Conservation (phyloP, 2,888 invertebrate genomes). For the Chalcis sispes region DNA sequence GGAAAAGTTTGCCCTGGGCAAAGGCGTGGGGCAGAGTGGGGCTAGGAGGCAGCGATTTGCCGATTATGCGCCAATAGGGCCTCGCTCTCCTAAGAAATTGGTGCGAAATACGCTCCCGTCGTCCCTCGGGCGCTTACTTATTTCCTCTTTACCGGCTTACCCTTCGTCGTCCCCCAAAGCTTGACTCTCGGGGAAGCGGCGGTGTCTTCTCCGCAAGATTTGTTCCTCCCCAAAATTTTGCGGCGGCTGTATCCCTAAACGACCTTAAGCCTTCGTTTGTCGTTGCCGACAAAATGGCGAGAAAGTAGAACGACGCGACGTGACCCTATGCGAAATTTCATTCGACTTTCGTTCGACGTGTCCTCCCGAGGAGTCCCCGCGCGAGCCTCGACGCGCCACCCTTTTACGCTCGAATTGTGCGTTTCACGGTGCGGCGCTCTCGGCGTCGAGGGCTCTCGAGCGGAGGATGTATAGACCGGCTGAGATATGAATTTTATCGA, state of each 20-base stretch:
- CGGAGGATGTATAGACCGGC: too few species aligned
- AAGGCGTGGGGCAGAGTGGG: conserved; percentile 6
- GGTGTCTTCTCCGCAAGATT: not conserved
- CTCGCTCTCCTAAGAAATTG: conserved; percentile 69
- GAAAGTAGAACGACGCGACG: conserved; percentile 42
- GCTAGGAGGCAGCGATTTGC: conserved; percentile 67
- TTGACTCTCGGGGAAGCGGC: conserved; percentile 2
- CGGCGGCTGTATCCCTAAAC: not conserved
- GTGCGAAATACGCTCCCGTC: conserved; percentile 72
- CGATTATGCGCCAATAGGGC: conserved; percentile 74
- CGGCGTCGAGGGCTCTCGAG: too few species aligned
- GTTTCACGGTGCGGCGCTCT: too few species aligned
- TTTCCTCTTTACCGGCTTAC: conserved; percentile 73
- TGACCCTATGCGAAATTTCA: too few species aligned
- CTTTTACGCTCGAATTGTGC: too few species aligned
- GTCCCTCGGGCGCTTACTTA: conserved; percentile 73
- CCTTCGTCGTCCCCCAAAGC: conserved; percentile 54
- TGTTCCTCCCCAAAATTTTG: conserved; percentile 25
- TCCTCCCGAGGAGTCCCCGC: too few species aligned
- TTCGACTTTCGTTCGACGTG: too few species aligned
- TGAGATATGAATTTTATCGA: too few species aligned
- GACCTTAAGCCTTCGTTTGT: conserved; percentile 49
- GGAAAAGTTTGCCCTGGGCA: not conserved
- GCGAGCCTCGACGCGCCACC: too few species aligned
- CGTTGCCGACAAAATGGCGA: conserved; percentile 72